These are phyloP conservation scores for Parapristionchus giblindavisi DNA, from an alignment of 2,888 invertebrate species.

Conservation along the genomic window DNA sequence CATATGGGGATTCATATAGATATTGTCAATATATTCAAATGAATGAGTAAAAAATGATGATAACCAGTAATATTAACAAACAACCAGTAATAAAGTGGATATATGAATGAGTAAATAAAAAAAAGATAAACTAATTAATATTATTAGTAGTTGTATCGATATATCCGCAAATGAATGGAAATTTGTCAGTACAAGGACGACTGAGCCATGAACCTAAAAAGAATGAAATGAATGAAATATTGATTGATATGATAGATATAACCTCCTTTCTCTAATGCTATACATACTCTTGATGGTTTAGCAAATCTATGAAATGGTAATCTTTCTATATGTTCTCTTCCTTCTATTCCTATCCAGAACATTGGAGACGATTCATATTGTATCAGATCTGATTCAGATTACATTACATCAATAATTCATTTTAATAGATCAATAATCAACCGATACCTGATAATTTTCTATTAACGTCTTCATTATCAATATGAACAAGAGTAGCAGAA, in stretches of 20 bases:
- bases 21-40: no score
- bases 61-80: no score
- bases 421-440: background rate
- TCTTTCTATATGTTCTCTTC: background rate
- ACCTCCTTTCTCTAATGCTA: slow-evolving; percentile 29
- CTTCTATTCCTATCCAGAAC: slow-evolving; percentile 33
- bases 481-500: slow-evolving; percentile 20
- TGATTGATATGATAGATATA: background rate
- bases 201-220: slow-evolving; percentile 19
- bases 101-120: no score
- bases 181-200: slow-evolving; percentile 20
- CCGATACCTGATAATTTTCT: slow-evolving; percentile 6
- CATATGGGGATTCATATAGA: no score
- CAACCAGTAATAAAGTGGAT: no score
- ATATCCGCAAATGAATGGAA: slow-evolving; percentile 38
- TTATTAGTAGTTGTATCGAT: background rate
- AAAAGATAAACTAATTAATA: no score
- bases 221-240: background rate
- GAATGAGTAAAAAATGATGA: no score
- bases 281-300: slow-evolving; percentile 20
- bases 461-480: slow-evolving; percentile 29
- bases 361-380: background rate
- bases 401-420: background rate
- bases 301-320: slow-evolving; percentile 20
- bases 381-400: slow-evolving; percentile 12